Evolutionary conservation across 2,888 invertebrate genomes (phyloP).

Genomic region (Lycocerus yunnanus): DNA sequence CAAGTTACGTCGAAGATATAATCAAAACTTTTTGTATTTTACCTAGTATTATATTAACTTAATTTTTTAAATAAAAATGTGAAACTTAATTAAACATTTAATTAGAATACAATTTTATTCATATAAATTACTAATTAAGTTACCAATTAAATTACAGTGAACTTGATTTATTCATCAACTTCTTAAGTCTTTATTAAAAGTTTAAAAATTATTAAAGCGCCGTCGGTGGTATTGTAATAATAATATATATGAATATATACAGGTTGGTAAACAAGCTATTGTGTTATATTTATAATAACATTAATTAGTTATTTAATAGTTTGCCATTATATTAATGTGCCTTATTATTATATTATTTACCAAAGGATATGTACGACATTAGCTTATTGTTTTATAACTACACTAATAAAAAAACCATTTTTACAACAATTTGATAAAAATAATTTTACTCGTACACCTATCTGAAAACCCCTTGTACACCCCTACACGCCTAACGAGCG

Average conservation of each 20-base stretch:
- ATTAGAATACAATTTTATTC: background rate
- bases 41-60: background rate
- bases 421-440: background rate
- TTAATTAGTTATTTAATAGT: background rate
- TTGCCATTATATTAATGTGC: background rate
- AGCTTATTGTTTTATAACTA: no score
- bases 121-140: background rate
- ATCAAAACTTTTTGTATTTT: background rate
- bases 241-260: background rate
- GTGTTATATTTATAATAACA: background rate
- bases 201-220: background rate
- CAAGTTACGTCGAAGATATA: constrained; percentile 22
- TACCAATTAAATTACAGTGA: background rate
- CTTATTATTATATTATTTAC: no score
- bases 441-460: constrained; percentile 26
- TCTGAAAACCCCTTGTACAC: constrained; percentile 33
- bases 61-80: background rate
- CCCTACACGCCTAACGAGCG: constrained; percentile 46
- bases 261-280: background rate
- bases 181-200: background rate
- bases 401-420: background rate
- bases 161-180: background rate
- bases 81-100: background rate
- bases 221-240: background rate
- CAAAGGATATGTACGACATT: no score